phyloP scores from a whole-genome alignment of 2,888 invertebrate genomes.

The Dilophus febrilis region DNA sequence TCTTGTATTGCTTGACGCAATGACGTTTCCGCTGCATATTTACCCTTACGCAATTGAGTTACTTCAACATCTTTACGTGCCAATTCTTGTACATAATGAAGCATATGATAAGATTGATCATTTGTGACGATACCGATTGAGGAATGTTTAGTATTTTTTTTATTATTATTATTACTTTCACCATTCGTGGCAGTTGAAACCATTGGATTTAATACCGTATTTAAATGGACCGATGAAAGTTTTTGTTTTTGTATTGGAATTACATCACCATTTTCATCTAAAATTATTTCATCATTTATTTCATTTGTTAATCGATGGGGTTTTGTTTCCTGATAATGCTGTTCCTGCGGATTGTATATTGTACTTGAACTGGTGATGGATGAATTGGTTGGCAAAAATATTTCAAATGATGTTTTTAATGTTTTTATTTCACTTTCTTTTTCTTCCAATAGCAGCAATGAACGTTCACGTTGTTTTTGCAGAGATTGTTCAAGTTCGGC shows the following conservation, averaged over 20 bases:
- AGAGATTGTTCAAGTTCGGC: constrained; percentile 52
- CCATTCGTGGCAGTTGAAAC: neutral
- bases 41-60: constrained; percentile 49
- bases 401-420: constrained; percentile 37
- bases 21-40: constrained; percentile 40
- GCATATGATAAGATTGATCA: constrained; percentile 48
- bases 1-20: constrained; percentile 38
- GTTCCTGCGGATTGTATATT: constrained; percentile 13
- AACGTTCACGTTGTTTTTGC: constrained; percentile 62
- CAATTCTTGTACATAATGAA: constrained; percentile 70
- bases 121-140: neutral
- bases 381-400: constrained; percentile 31
- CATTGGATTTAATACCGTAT: neutral
- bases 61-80: constrained; percentile 67
- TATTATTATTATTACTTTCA: neutral
- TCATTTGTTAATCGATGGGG: neutral
- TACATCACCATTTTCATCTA: neutral
- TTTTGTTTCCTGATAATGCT: neutral
- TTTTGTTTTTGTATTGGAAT: neutral
- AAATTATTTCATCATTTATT: neutral
- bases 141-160: neutral
- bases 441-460: constrained; percentile 58
- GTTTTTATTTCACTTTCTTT: constrained; percentile 57
- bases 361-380: no score
- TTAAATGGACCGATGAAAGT: neutral